Conservation (phyloP, 1,140 invertebrate species). For the Calephelis nemesis region DNA sequence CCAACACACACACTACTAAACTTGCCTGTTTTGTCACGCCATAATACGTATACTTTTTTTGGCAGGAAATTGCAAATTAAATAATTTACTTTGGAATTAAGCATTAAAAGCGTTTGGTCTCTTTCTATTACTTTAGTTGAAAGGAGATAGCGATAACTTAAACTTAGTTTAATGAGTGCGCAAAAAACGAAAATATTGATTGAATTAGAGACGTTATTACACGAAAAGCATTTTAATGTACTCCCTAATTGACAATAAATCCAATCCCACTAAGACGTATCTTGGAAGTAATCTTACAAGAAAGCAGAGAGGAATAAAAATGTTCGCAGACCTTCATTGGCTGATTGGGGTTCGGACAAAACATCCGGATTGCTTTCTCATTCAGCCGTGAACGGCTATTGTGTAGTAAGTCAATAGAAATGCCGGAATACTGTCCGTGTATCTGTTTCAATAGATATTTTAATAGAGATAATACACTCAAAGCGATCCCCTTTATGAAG, state of each 20-base stretch:
- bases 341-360: slow-evolving; percentile 18
- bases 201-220: too few relatives aligned
- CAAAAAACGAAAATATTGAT: too few relatives aligned
- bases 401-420: slow-evolving; percentile 16
- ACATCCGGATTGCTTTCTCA: slow-evolving; percentile 10
- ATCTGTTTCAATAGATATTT: slow-evolving; percentile 17
- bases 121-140: too few relatives aligned
- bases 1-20: too few relatives aligned
- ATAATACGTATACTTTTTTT: too few relatives aligned
- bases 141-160: too few relatives aligned
- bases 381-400: slow-evolving; percentile 12
- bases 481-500: slow-evolving; percentile 8
- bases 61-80: too few relatives aligned
- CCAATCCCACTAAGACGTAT: not conserved
- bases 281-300: slow-evolving; percentile 4
- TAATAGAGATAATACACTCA: slow-evolving; percentile 13
- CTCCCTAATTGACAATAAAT: slow-evolving; percentile 4
- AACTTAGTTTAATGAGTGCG: too few relatives aligned
- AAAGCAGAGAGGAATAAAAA: slow-evolving; percentile 5
- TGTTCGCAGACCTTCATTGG: slow-evolving; percentile 11
- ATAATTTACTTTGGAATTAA: too few relatives aligned
- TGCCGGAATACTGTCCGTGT: slow-evolving; percentile 15
- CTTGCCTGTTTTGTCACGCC: too few relatives aligned
- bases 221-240: not conserved
- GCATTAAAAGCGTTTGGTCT: too few relatives aligned